Conservation (phyloP, 2,797 vertebrate genomes). For the Hypotaenidia okinawae region DNA sequence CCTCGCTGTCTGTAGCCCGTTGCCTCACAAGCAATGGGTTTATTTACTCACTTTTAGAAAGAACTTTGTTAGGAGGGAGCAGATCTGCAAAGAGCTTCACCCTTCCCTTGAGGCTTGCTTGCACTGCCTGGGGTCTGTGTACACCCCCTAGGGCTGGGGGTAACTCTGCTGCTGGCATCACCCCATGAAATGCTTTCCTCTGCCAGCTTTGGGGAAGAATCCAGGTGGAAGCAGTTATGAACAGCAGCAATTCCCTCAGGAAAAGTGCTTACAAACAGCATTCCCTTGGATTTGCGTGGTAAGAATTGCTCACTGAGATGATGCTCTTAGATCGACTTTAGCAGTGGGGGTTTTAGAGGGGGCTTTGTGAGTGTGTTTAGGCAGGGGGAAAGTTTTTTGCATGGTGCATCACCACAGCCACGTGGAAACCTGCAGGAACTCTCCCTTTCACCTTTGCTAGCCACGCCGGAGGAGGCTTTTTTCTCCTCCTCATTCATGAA, state of each 20-base stretch:
- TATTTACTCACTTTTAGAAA: neutral
- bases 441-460: neutral
- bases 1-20: accelerated
- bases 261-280: neutral
- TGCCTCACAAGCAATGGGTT: accelerated
- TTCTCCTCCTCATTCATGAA: slow-evolving; percentile 17
- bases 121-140: neutral
- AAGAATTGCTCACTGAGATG: accelerated
- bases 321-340: neutral
- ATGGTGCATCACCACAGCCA: neutral
- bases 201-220: neutral
- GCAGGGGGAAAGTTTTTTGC: no score
- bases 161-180: accelerated
- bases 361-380: no score
- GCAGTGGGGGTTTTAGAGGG: neutral
- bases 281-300: neutral
- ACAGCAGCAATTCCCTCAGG: neutral
- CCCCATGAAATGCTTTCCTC: accelerated
- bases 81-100: accelerated
- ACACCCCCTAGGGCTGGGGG: neutral
- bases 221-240: neutral
- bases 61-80: neutral
- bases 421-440: neutral
- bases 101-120: accelerated
- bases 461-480: neutral